Evolutionary conservation across 1,140 invertebrate species (phyloP).

Genomic region (Nebria ingens): DNA sequence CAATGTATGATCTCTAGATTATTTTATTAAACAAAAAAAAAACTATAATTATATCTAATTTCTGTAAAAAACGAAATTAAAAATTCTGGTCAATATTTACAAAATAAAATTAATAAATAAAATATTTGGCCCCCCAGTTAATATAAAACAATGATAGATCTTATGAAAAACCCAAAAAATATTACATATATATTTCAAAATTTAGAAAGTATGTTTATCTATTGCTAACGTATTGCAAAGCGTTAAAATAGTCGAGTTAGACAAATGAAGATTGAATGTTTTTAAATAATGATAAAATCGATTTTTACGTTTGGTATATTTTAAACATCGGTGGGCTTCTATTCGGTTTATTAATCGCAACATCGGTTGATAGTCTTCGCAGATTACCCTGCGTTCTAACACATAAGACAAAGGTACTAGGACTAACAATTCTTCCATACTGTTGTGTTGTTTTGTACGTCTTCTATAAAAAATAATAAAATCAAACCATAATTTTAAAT

Average conservation of each 20-base stretch:
- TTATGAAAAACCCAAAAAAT: too few species aligned
- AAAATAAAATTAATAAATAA: not conserved
- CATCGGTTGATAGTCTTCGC: conserved; percentile 44
- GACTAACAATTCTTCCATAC: conserved; percentile 19
- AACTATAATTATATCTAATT: too few species aligned
- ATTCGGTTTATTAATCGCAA: conserved; percentile 44
- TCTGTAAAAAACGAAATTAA: not conserved
- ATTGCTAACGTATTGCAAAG: not conserved
- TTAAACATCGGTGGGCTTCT: conserved; percentile 40
- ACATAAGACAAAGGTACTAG: conserved; percentile 17
- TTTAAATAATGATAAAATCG: conserved; percentile 50
- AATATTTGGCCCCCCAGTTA: not conserved
- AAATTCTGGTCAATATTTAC: not conserved
- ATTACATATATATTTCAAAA: not conserved
- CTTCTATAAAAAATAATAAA: conserved; percentile 26
- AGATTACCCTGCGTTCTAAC: conserved; percentile 19
- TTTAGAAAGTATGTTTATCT: not conserved
- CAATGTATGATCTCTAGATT: too few species aligned
- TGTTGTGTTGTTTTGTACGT: conserved; percentile 21
- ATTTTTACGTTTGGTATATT: conserved; percentile 40
- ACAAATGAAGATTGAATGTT: conserved; percentile 20
- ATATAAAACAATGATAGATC: not conserved
- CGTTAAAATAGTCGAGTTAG: not conserved
- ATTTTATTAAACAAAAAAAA: too few species aligned
- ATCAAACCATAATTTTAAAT: too few species aligned